Evolutionary conservation across 2,113 vertebrate species (phyloP).

Genomic region (Megatriorchis doriae): DNA sequence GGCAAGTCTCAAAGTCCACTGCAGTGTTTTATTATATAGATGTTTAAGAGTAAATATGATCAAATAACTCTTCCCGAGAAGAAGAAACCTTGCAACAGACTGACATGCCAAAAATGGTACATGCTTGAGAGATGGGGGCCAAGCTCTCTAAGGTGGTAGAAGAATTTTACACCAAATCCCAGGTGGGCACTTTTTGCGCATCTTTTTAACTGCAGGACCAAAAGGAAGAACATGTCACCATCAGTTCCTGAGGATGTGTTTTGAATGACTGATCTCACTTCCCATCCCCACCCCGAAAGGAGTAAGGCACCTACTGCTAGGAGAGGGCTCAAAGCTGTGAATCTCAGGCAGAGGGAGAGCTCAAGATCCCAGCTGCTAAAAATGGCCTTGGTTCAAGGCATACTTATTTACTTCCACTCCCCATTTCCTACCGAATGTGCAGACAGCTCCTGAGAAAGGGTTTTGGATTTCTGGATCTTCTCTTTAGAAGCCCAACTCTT

Average conservation of each 20-base stretch:
- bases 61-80: background rate
- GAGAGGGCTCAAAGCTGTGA: background rate
- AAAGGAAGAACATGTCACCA: background rate
- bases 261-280: background rate
- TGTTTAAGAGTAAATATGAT: background rate
- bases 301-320: background rate
- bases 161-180: background rate
- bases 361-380: background rate
- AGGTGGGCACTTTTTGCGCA: background rate
- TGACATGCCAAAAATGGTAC: background rate
- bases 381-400: background rate
- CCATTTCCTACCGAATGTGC: background rate
- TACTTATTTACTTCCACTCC: background rate
- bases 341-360: background rate
- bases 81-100: background rate
- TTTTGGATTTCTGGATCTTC: background rate
- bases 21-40: background rate
- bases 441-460: background rate
- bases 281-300: background rate
- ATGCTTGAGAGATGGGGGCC: background rate
- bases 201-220: background rate
- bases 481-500: background rate
- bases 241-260: background rate
- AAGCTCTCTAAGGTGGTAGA: background rate
- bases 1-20: background rate